Evolutionary conservation across 2,797 vertebrate species (phyloP).

Genomic region (Alca torda): DNA sequence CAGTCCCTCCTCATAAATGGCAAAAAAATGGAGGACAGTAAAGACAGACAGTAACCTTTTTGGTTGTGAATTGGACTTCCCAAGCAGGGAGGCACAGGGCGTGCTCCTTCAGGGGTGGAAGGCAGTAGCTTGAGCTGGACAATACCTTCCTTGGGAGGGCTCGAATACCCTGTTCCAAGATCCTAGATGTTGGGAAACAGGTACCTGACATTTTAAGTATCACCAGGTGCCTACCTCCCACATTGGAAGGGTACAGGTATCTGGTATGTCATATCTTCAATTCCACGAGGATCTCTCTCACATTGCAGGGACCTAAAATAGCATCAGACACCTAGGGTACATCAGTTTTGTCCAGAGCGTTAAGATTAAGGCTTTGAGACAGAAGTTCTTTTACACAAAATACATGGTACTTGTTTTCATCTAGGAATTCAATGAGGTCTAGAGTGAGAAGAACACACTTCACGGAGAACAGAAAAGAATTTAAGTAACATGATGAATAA

Average conservation of each 20-base stretch:
- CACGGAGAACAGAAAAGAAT: neutral
- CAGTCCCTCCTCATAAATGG: neutral
- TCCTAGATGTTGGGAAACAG: neutral
- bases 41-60: neutral
- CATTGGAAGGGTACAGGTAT: neutral
- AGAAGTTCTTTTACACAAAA: neutral
- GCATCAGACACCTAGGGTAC: neutral
- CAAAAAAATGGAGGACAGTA: neutral
- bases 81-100: accelerated
- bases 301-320: neutral
- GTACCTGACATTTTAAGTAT: neutral
- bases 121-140: neutral
- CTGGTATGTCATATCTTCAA: neutral
- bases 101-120: neutral
- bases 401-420: neutral
- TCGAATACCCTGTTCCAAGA: neutral
- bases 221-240: neutral
- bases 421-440: neutral
- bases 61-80: neutral
- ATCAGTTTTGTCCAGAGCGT: neutral
- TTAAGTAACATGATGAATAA: neutral
- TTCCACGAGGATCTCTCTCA: neutral
- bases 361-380: neutral
- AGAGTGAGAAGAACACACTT: neutral
- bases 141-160: neutral